These are phyloP conservation scores for Anableps anableps DNA, from an alignment of 2,797 vertebrate genomes.

Conservation along the genomic window DNA sequence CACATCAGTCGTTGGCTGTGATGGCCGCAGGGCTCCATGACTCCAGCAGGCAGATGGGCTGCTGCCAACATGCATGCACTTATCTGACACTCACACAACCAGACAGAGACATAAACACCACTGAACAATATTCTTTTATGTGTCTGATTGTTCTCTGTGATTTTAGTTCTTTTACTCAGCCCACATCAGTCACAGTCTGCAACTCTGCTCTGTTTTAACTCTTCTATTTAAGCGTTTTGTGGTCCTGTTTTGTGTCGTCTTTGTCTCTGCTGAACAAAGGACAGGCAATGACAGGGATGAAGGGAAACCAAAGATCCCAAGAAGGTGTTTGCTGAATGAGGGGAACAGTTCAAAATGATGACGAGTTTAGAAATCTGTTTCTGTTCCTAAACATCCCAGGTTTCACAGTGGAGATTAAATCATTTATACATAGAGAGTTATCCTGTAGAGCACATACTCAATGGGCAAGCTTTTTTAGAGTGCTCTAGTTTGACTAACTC, in stretches of 20 bases:
- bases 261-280: constrained; percentile 57
- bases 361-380: background rate
- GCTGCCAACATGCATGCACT: constrained; percentile 26
- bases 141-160: constrained; percentile 67
- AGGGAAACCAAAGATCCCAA: background rate
- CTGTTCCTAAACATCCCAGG: background rate
- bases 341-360: background rate
- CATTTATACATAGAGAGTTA: background rate
- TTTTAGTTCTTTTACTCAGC: constrained; percentile 67
- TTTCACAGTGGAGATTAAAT: background rate
- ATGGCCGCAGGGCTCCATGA: constrained; percentile 50
- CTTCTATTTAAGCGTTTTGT: constrained; percentile 31
- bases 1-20: constrained; percentile 65
- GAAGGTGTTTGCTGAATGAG: background rate
- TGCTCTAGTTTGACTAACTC: background rate
- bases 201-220: constrained; percentile 35
- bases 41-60: constrained; percentile 68
- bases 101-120: constrained; percentile 28
- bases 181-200: constrained; percentile 52
- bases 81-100: constrained; percentile 17
- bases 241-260: constrained; percentile 64
- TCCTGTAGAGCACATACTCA: background rate
- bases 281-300: constrained; percentile 23
- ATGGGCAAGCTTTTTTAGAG: background rate
- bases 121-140: constrained; percentile 65